phyloP scores from a whole-genome alignment of 2,888 invertebrate species.

The Ferdinandea cuprea region DNA sequence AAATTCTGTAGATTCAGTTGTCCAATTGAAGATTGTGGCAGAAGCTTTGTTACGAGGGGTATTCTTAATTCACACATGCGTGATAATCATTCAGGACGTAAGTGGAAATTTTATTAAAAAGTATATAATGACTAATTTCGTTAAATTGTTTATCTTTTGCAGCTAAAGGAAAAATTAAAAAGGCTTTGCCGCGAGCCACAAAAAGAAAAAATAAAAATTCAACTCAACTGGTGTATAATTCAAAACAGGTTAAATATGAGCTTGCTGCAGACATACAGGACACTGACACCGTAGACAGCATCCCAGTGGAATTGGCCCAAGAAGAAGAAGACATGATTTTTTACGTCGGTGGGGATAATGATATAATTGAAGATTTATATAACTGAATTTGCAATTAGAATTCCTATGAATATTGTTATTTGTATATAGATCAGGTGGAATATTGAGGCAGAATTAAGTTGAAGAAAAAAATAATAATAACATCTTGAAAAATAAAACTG shows the following conservation, averaged over 20 bases:
- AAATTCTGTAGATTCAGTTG: constrained; percentile 42
- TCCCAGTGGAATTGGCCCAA: constrained; percentile 7
- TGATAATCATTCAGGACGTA: constrained; percentile 42
- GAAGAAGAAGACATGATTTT: constrained; percentile 11
- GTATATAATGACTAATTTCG: neutral
- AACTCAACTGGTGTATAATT: neutral
- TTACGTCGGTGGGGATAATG: constrained; percentile 3
- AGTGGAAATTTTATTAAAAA: neutral
- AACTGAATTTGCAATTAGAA: neutral
- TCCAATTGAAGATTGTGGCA: constrained; percentile 39
- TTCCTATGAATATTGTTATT: no score
- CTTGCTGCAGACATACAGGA: constrained; percentile 10
- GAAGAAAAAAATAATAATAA: no score
- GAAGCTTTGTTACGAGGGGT: constrained; percentile 54
- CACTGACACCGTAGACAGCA: neutral
- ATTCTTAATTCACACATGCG: constrained; percentile 58
- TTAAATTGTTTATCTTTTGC: neutral
- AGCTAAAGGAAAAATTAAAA: constrained; percentile 6
- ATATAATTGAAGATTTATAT: constrained; percentile 7
- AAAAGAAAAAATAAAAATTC: constrained; percentile 1
- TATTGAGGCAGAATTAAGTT: no score
- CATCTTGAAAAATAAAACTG: no score
- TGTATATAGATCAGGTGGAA: no score
- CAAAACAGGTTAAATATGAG: neutral
- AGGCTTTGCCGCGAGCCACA: neutral